Conservation (phyloP, 2,113 vertebrate species). For the Austrofundulus limnaeus region DNA sequence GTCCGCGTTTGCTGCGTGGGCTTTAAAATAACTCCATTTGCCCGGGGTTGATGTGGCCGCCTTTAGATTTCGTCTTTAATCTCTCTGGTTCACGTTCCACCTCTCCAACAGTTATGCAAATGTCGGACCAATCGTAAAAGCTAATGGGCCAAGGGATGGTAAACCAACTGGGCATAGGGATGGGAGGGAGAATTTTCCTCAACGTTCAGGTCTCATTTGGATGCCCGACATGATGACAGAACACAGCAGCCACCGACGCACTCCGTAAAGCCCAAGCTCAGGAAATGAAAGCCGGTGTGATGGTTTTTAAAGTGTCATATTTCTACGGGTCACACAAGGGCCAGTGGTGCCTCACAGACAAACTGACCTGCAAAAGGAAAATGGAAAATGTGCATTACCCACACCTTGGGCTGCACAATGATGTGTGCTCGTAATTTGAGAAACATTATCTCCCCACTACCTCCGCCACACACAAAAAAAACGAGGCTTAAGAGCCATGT, state of each 20-base stretch:
- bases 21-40: slow-evolving; percentile 41
- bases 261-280: slow-evolving; percentile 24
- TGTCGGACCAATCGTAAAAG: slow-evolving; percentile 58
- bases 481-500: slow-evolving; percentile 22
- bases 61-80: slow-evolving; percentile 49
- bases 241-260: slow-evolving; percentile 35
- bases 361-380: slow-evolving; percentile 38
- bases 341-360: slow-evolving; percentile 33
- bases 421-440: slow-evolving; percentile 41
- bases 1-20: slow-evolving; percentile 36
- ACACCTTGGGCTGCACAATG: slow-evolving; percentile 41
- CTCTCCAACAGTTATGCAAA: slow-evolving; percentile 58
- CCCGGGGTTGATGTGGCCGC: slow-evolving; percentile 10
- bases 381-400: slow-evolving; percentile 39
- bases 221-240: slow-evolving; percentile 41
- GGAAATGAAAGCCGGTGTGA: slow-evolving; percentile 42
- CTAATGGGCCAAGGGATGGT: slow-evolving; percentile 58
- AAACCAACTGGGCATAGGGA: slow-evolving; percentile 52
- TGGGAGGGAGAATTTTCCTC: slow-evolving; percentile 31
- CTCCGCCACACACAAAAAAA: slow-evolving; percentile 1
- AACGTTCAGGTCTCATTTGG: slow-evolving; percentile 53
- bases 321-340: slow-evolving; percentile 61
- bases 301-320: slow-evolving; percentile 58
- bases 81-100: slow-evolving; percentile 40
- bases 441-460: slow-evolving; percentile 25